phyloP scores from a whole-genome alignment of 2,888 invertebrate genomes.

The Eupithecia exiguata region DNA sequence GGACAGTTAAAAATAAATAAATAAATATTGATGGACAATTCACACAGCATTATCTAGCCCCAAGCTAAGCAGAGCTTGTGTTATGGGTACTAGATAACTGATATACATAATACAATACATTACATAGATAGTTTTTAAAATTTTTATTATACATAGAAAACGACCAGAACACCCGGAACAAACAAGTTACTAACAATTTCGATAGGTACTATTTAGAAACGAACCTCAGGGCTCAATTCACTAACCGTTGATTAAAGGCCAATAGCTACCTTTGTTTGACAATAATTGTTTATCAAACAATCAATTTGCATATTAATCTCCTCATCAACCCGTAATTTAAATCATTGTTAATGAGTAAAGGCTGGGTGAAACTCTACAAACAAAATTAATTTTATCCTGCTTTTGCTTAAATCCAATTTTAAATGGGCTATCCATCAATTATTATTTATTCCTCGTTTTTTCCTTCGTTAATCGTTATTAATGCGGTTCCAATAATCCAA shows the following conservation, averaged over 20 bases:
- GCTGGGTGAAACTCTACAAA: background rate
- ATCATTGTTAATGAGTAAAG: constrained; percentile 9
- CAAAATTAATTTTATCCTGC: background rate
- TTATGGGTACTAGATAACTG: too few species aligned
- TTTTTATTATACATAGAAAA: too few species aligned
- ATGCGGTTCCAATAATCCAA: background rate
- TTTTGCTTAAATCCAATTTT: background rate
- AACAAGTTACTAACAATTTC: too few species aligned
- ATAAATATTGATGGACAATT: too few species aligned
- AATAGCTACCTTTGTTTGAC: constrained; percentile 29
- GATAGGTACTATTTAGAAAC: too few species aligned
- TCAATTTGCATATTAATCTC: constrained; percentile 41
- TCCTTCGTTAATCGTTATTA: background rate
- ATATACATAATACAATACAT: too few species aligned
- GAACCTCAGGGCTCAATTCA: too few species aligned
- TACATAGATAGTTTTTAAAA: too few species aligned
- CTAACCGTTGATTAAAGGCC: background rate
- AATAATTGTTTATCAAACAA: constrained; percentile 32
- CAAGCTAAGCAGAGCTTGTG: too few species aligned
- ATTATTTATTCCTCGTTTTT: background rate
- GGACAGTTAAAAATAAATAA: too few species aligned
- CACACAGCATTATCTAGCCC: too few species aligned
- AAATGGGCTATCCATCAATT: background rate
- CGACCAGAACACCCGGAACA: too few species aligned
- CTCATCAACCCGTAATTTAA: constrained; percentile 21